Evolutionary conservation across 2,113 vertebrate species (phyloP), one percentile per base, ranked within the genome.

Genomic region (Seriola rivoliana): DNA sequence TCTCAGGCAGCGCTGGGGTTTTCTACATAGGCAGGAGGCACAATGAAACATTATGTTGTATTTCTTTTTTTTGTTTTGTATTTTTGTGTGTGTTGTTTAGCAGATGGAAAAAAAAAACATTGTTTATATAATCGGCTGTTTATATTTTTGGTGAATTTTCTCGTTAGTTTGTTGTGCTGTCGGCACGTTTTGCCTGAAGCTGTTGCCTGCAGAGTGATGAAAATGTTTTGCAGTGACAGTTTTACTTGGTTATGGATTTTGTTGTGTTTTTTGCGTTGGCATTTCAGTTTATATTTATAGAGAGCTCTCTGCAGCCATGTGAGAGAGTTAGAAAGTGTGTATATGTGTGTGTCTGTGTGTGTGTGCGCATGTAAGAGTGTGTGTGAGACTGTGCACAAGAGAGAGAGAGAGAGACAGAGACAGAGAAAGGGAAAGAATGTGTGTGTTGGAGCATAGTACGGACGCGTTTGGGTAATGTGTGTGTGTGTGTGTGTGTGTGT

Each of bases 21-120:
- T 88, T 90, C 79, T 84, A 42, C 71, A 70, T 25, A 86, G 86
- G 74, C 90, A 88, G 77, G 50, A 89, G 82, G 80, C 76, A 81
- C 65, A 69, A 7, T 66, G 59, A 75, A 46, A 68, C 16, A 71
- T 82, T 55, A 50, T 79, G 29, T 72, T 79, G 57, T 84, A 1
- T 84, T 75, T 67, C 59, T 48, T 23, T 79, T 63, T 71, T 78
- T 32, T 77, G 11, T 66, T 19, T 25, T 60, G 34, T 76, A 3
- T 72, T 4, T 77, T 17, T 72, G 55, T 85, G 58, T 81, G 55
- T 63, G 54, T 80, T 64, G 71, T 76, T 70, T 66, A 42, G 67
- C 52, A 29, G 16, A 58, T 55, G 8, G n/a, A 4, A 40, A 71
- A 29, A 29, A 81, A 17, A 17, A 54, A 25, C 40, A 11, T 60